Evolutionary conservation across 1,140 invertebrate genomes (phyloP).

Genomic region (Argopecten irradians): DNA sequence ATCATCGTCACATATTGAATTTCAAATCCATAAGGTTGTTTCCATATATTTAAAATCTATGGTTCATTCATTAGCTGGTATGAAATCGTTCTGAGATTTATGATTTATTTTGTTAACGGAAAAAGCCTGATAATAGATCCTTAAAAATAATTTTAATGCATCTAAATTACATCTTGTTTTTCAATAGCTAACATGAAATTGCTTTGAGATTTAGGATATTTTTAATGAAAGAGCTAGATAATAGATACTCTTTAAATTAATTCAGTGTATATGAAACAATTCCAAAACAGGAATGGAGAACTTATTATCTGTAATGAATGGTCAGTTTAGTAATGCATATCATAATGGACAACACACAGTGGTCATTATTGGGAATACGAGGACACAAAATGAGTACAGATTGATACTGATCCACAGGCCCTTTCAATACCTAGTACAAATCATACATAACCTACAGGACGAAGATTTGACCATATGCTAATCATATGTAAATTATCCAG

Average conservation of each 20-base stretch:
- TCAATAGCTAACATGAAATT: not conserved
- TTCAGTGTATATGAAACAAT: not conserved
- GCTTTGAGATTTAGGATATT: not conserved
- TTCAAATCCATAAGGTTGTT: not conserved
- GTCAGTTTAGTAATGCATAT: not conserved
- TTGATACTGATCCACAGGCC: not conserved
- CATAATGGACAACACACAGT: not conserved
- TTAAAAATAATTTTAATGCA: not conserved
- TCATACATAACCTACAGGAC: not conserved
- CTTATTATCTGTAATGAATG: not conserved
- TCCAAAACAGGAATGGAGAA: not conserved
- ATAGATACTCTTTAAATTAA: not conserved
- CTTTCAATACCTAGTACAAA: not conserved
- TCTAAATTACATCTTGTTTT: not conserved
- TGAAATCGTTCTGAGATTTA: no score
- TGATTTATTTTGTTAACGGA: no score
- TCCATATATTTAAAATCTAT: no score
- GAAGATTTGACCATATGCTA: not conserved
- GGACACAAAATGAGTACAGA: not conserved
- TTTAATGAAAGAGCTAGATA: not conserved
- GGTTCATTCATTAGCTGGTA: no score
- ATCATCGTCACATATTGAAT: not conserved
- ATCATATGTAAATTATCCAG: not conserved
- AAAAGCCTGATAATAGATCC: no score
- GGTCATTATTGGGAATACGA: not conserved